Conservation (phyloP, 2,113 vertebrate species). For the Tragulus kanchil region DNA sequence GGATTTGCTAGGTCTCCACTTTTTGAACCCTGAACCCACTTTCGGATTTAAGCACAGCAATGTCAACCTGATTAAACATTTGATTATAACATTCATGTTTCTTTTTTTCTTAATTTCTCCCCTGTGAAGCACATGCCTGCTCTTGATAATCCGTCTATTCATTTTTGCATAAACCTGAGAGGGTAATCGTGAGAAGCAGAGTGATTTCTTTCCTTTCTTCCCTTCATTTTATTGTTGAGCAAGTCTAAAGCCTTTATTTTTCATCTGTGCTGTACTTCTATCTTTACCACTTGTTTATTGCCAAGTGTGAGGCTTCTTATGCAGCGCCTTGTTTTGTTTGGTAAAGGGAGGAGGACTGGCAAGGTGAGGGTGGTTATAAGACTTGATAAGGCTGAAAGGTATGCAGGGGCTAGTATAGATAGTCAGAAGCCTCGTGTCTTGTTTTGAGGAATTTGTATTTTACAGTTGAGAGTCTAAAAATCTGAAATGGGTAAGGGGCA, state of each 20-base stretch:
- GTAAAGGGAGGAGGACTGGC: neutral
- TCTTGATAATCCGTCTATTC: neutral
- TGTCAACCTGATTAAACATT: neutral
- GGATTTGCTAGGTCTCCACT: neutral
- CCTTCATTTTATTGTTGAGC: neutral
- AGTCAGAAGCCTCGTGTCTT: neutral
- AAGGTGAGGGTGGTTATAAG: neutral
- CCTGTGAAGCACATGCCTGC: neutral
- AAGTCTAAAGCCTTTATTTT: neutral
- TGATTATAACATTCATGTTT: neutral
- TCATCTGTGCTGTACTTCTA: neutral
- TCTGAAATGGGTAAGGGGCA: neutral
- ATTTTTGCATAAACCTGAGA: neutral
- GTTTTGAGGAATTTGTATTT: slow-evolving; percentile 42
- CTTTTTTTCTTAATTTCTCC: neutral
- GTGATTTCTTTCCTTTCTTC: neutral
- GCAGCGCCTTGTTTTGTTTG: slow-evolving; percentile 13
- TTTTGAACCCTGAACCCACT: neutral
- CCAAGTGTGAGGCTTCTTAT: neutral
- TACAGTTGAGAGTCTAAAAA: slow-evolving; percentile 25
- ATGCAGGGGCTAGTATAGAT: neutral
- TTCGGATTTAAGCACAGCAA: neutral
- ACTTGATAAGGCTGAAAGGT: neutral
- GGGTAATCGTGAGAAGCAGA: neutral
- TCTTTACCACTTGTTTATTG: neutral